Evolutionary conservation across 2,888 invertebrate species (phyloP), one percentile per base, ranked within the genome.

Genomic region (Sesia apiformis): DNA sequence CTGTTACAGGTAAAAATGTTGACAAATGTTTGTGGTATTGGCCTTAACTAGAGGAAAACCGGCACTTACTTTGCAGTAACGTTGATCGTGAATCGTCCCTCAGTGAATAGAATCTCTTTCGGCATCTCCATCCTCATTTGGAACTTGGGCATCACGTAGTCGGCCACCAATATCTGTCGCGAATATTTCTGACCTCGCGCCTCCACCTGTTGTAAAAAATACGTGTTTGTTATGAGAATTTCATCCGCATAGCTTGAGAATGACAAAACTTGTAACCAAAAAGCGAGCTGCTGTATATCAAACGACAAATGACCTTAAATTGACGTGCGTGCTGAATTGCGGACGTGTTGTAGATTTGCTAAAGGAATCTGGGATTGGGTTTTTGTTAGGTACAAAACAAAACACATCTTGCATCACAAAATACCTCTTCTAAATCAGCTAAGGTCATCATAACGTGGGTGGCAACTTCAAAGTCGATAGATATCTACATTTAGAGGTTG

Each of bases 91-190:
- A 98, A 91, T 59, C 93, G 92, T 51, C 93, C 94, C 54, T 97
- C 96, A 61, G 93, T 93, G 74, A 96, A 94, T 2, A 97, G 94
- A 4, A 94, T 92, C 78, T 96, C 96, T 54, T 94, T 92, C 0
- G 96, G 95, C 41, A 97, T 92, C 61, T 95, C 93, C 58, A 98
- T 93, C 40, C 92, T 92, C 57, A 98, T 95, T 72, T 97, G 94
- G 81, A 98, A 99, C 75, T 98, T 98, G 0, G 99, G 99, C 63
- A 97, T 84, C 55, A 98, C 95, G 69, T 97, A 97, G 81, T 97
- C 96, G 4, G 97, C 96, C 4, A 98, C 96, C 74, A 95, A 92
- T 60, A 97, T 92, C 5, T 91, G 91, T 70, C 95, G 94, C 56
- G 92, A 91, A 72, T 93, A 93, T 6, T 80, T 90, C 72, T 94